phyloP scores from a whole-genome alignment of 2,888 invertebrate genomes.

The Drosophila peninsularis region DNA sequence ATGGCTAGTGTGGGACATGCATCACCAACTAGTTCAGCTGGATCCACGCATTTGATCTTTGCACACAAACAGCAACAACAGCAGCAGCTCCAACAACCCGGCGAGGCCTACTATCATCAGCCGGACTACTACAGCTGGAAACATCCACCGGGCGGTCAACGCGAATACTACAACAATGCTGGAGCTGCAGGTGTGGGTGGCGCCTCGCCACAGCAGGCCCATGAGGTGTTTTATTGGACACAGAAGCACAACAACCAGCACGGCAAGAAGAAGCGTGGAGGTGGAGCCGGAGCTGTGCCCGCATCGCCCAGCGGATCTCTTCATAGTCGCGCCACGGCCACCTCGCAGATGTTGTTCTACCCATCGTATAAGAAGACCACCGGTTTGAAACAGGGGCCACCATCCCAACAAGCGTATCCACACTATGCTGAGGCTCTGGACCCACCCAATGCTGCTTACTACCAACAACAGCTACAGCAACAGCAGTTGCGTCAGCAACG shows the following conservation, averaged over 20 bases:
- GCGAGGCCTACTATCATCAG: conserved; percentile 79
- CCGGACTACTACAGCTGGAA: conserved; percentile 82
- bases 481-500: conserved; percentile 65
- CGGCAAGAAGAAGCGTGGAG: conserved; percentile 79
- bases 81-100: conserved; percentile 45
- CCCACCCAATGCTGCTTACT: conserved; percentile 72
- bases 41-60: conserved; percentile 83
- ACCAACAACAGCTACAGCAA: conserved; percentile 67
- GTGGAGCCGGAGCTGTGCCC: conserved; percentile 61
- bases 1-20: conserved; percentile 81
- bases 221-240: conserved; percentile 84
- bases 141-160: conserved; percentile 57
- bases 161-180: conserved; percentile 64
- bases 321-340: conserved; percentile 81
- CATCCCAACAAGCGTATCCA: conserved; percentile 67
- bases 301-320: conserved; percentile 82
- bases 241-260: conserved; percentile 82
- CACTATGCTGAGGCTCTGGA: conserved; percentile 82
- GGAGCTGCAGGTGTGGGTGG: conserved; percentile 45
- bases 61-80: conserved; percentile 68
- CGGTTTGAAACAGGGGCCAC: conserved; percentile 56
- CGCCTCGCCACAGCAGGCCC: conserved; percentile 74
- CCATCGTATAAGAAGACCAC: conserved; percentile 83
- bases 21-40: conserved; percentile 84
- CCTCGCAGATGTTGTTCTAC: conserved; percentile 82